Evolutionary conservation across 2,797 vertebrate species (phyloP).

Genomic region (Sarcophilus harrisii): DNA sequence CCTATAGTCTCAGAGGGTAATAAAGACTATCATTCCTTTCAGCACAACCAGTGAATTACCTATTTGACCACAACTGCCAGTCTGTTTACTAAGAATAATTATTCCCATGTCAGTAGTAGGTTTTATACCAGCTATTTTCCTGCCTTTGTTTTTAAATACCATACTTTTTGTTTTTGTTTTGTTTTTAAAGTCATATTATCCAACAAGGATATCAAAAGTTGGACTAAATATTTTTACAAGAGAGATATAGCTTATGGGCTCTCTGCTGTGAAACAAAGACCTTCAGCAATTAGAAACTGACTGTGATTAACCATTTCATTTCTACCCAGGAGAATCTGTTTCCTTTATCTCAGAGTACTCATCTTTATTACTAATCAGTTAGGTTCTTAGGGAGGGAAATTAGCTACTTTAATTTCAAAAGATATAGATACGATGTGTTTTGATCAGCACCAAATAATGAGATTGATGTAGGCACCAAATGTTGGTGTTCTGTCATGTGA

Average conservation of each 20-base stretch:
- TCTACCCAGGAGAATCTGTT: background rate
- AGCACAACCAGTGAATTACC: constrained; percentile 42
- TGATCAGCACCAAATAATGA: no score
- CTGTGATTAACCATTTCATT: background rate
- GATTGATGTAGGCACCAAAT: no score
- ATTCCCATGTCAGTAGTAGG: constrained; percentile 69
- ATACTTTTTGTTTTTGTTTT: constrained; percentile 14
- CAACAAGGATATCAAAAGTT: background rate
- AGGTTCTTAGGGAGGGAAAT: background rate
- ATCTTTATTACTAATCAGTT: background rate
- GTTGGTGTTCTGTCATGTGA: no score
- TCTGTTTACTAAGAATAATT: constrained; percentile 57
- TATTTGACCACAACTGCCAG: constrained; percentile 43
- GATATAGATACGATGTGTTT: background rate
- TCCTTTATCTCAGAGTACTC: background rate
- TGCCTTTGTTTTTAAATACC: background rate
- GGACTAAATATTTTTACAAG: background rate
- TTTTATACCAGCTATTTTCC: background rate
- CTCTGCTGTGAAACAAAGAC: background rate
- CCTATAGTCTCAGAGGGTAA: background rate
- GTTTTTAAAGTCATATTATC: background rate
- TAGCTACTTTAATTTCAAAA: background rate
- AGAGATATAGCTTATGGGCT: background rate
- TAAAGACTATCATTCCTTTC: constrained; percentile 47
- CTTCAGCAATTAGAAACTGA: background rate